phyloP scores from a whole-genome alignment of 2,113 vertebrate genomes.

The Otocyon megalotis region DNA sequence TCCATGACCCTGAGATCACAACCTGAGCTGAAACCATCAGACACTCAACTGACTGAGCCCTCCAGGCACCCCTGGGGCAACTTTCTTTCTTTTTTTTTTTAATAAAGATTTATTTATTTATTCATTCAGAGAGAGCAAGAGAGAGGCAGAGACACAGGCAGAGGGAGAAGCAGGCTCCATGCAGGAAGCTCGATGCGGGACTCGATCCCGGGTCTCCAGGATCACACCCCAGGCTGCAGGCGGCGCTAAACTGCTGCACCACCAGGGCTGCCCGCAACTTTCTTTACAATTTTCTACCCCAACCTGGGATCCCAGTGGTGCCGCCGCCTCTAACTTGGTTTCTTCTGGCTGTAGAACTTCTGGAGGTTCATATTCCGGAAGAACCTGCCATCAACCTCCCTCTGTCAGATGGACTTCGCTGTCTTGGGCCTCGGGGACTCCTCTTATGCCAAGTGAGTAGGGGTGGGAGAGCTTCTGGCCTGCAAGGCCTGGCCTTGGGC shows the following conservation, averaged over 20 bases:
- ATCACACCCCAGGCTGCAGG: too few species aligned
- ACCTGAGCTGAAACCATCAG: neutral
- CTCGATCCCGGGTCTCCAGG: too few species aligned
- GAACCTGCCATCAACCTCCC: constrained; percentile 89
- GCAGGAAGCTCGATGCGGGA: too few species aligned
- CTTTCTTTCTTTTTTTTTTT: too few species aligned
- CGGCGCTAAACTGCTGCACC: too few species aligned
- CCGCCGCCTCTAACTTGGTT: neutral
- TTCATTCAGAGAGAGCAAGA: too few species aligned
- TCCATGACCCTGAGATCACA: neutral
- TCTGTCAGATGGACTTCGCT: constrained; percentile 93
- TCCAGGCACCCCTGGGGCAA: neutral
- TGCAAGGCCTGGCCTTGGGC: accelerated
- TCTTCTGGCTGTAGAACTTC: constrained; percentile 89
- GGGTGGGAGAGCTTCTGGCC: neutral
- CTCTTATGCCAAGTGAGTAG: constrained; percentile 95
- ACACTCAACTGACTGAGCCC: too few species aligned
- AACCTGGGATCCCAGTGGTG: accelerated
- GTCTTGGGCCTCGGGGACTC: constrained; percentile 97
- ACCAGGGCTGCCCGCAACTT: too few species aligned
- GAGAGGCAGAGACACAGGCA: too few species aligned
- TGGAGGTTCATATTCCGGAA: constrained; percentile 97
- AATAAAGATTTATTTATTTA: too few species aligned
- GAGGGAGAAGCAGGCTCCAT: too few species aligned
- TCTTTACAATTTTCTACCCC: too few species aligned